phyloP scores from a whole-genome alignment of 2,888 invertebrate genomes.

The Agrilus cyanescens region DNA sequence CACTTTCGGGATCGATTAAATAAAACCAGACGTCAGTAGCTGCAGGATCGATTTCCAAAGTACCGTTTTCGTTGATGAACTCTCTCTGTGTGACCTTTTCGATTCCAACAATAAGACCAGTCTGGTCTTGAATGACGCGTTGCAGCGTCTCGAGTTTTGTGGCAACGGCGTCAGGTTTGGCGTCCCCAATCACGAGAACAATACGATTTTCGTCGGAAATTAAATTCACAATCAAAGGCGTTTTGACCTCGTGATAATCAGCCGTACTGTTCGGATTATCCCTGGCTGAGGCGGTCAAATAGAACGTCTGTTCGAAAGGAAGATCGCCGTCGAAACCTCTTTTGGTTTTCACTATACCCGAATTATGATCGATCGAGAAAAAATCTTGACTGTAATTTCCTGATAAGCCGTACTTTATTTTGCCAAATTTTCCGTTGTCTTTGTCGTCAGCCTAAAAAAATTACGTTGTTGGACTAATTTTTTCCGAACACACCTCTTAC shows the following conservation, averaged over 20 bases:
- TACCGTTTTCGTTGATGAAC: conserved; percentile 60
- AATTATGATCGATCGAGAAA: conserved; percentile 59
- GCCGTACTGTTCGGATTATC: conserved; percentile 58
- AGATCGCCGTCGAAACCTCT: conserved; percentile 59
- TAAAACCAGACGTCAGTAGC: conserved; percentile 86
- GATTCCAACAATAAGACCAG: conserved; percentile 65
- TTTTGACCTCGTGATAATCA: conserved; percentile 50
- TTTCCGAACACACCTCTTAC: no score
- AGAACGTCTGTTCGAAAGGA: conserved; percentile 54
- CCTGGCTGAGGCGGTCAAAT: conserved; percentile 57
- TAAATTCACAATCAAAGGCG: conserved; percentile 63
- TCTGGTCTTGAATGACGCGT: conserved; percentile 55
- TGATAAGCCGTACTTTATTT: conserved; percentile 52
- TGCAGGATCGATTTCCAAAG: conserved; percentile 53
- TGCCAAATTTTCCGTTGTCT: conserved; percentile 75
- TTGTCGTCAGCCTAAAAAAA: conserved; percentile 63
- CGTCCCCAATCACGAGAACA: conserved; percentile 63
- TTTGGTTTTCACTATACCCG: conserved; percentile 66
- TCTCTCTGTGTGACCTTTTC: conserved; percentile 75
- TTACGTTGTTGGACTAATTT: background rate
- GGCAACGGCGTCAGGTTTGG: conserved; percentile 57
- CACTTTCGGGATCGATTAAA: conserved; percentile 66
- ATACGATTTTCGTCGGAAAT: conserved; percentile 67
- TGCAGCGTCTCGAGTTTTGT: conserved; percentile 43
- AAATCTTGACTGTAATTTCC: conserved; percentile 43